Evolutionary conservation across 2,113 vertebrate species (phyloP).

Genomic region (Dicentrarchus labrax): DNA sequence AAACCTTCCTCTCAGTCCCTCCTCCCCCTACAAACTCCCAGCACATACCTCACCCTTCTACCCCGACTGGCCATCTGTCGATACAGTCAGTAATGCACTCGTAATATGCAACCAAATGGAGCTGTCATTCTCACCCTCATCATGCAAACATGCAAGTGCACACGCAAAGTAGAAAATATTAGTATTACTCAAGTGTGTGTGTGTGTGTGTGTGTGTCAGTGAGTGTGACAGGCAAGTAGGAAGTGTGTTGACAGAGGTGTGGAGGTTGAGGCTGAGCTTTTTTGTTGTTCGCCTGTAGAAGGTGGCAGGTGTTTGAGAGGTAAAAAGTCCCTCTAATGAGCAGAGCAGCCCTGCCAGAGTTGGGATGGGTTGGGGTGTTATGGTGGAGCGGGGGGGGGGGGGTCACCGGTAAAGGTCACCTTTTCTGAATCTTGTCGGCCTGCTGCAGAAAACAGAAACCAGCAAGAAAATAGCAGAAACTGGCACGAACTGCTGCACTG

Average conservation of each 20-base stretch:
- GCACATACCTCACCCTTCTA: neutral
- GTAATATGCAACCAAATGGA: conserved; percentile 68
- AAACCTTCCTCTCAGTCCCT: neutral
- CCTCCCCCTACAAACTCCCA: neutral
- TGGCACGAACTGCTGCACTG: neutral
- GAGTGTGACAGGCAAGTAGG: conserved; percentile 1
- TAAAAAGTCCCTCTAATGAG: conserved; percentile 67
- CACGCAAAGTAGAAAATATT: conserved; percentile 15
- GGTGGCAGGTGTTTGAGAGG: conserved; percentile 67
- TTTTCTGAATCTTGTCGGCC: conserved; percentile 54
- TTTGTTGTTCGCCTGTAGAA: conserved; percentile 43
- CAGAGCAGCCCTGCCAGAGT: conserved; percentile 22
- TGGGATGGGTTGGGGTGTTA: conserved; percentile 5
- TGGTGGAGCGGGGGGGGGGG: neutral
- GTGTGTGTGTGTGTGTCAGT: neutral
- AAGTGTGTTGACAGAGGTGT: conserved; percentile 41
- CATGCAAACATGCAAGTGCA: conserved; percentile 19
- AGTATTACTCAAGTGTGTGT: neutral
- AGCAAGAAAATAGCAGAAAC: conserved; percentile 16
- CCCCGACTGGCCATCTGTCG: conserved; percentile 60
- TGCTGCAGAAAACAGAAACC: conserved; percentile 29
- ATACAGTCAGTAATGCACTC: conserved; percentile 37
- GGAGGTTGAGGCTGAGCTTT: conserved; percentile 36
- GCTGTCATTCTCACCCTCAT: conserved; percentile 42
- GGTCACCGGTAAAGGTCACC: conserved; percentile 72